Evolutionary conservation across 2,888 invertebrate species (phyloP), one percentile per base, ranked within the genome.

Genomic region (Tetramorium bicarinatum): DNA sequence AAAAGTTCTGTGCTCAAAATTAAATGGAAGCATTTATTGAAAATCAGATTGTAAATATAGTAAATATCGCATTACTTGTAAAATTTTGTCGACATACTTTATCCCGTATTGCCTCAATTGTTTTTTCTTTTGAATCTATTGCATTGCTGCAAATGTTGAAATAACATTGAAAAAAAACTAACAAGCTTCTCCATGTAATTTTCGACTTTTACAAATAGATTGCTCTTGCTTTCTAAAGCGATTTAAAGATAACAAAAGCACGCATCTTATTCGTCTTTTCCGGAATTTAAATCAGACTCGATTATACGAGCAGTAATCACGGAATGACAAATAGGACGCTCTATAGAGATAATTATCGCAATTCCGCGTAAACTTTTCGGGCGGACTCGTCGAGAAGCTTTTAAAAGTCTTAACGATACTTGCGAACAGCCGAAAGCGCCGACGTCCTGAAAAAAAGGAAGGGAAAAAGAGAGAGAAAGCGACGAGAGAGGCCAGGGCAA

Each of bases 291-390:
- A 47, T 62, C 11, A 41, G 44, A 29, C 29, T 29, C 67, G 15
- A 56, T 79, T 34, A 34, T 34, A 59, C 56, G 29, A 76, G 9
- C 11, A 77, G 75, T 76, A 69, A 80, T 85, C 82, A 49, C 71
- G 59, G 84, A 82, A 87, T 62, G 87, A 85, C 84, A 81, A 83
- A 66, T 21, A 59, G 21, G 54, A 71, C 76, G 64, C 44, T 83
- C 82, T 82, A 84, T 84, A 69, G 86, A 64, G 87, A 86, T 89
- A 87, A 91, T 91, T 87, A 88, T 90, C 85, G 89, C 85, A 87
- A 91, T 88, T 89, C 85, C 83, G 76, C 71, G 85, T 80, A 85
- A 91, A 89, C 85, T 86, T 88, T 82, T 49, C 52, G 69, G 41
- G 49, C 25, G 34, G 34, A 59, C 21, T 54, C 47, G 34, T 54